Evolutionary conservation across 2,888 invertebrate species (phyloP).

Genomic region (Reticulitermes lucifugus): DNA sequence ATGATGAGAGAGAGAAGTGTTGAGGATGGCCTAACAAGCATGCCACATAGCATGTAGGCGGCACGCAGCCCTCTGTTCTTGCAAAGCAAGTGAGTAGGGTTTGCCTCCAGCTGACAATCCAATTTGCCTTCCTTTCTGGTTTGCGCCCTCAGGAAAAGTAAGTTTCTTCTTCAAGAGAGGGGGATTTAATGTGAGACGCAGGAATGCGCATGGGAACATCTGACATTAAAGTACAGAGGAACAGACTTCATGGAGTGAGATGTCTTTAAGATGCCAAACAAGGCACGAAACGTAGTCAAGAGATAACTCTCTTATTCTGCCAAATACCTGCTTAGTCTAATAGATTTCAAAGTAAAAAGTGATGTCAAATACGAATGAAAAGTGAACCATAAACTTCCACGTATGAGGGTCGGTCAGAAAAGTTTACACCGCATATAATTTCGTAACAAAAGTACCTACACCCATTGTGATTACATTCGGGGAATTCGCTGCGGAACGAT

Average conservation of each 20-base stretch:
- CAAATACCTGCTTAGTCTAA: not conserved
- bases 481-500: no score
- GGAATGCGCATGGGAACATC: conserved; percentile 30
- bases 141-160: conserved; percentile 32
- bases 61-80: not conserved
- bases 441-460: no score
- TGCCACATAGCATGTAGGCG: not conserved
- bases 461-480: no score
- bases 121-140: conserved; percentile 37
- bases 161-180: conserved; percentile 17
- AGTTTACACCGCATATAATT: no score
- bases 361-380: no score
- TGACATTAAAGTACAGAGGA: not conserved
- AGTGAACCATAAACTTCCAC: no score
- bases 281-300: not conserved
- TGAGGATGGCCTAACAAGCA: conserved; percentile 4
- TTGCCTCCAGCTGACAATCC: conserved; percentile 27
- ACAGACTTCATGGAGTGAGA: not conserved
- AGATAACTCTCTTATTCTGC: not conserved
- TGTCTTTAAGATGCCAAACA: not conserved
- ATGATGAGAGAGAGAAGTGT: not conserved
- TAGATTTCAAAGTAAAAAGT: no score
- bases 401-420: no score
- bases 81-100: not conserved
- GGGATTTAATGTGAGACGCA: not conserved